A percentile compares a stretch with the other conserved stretches of the same genome.
These are phyloP conservation scores for Salmo trutta DNA, from an alignment of 2,797 vertebrate species.

Conservation along the genomic window DNA sequence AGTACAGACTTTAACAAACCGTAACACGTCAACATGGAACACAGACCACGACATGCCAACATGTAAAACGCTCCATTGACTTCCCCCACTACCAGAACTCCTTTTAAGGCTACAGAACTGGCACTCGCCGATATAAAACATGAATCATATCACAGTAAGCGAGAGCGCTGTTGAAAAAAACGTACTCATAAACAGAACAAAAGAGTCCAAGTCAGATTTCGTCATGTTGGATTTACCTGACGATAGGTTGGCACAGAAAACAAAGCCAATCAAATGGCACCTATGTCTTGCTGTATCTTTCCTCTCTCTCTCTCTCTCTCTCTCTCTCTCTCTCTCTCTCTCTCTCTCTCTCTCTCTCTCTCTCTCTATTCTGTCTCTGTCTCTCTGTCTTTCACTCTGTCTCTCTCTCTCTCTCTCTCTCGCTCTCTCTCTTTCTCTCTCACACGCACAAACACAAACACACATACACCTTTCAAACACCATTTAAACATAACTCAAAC, in stretches of 20 bases:
- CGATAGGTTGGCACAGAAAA: constrained; percentile 51
- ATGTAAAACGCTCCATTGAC: constrained; percentile 70
- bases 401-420: no score
- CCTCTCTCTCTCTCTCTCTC: constrained; percentile 44
- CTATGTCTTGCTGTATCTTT: constrained; percentile 26
- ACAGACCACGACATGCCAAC: constrained; percentile 54
- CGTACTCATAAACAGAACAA: constrained; percentile 56
- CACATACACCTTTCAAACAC: no score
- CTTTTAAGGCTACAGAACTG: constrained; percentile 31
- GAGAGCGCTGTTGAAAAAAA: constrained; percentile 34
- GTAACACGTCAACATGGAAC: constrained; percentile 68
- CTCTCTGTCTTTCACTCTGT: no score
- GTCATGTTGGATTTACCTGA: constrained; percentile 46
- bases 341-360: no score
- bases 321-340: constrained; percentile 43
- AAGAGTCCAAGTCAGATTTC: not conserved
- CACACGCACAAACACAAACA: constrained; percentile 31
- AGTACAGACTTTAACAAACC: constrained; percentile 60
- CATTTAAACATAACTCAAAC: constrained; percentile 24
- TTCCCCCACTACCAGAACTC: constrained; percentile 44
- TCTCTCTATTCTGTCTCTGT: no score
- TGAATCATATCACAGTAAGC: constrained; percentile 62
- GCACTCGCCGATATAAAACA: constrained; percentile 44
- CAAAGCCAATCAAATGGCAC: constrained; percentile 46
- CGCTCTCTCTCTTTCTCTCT: not conserved